Evolutionary conservation across 1,140 invertebrate species (phyloP).

Genomic region (Campoletis sonorensis): DNA sequence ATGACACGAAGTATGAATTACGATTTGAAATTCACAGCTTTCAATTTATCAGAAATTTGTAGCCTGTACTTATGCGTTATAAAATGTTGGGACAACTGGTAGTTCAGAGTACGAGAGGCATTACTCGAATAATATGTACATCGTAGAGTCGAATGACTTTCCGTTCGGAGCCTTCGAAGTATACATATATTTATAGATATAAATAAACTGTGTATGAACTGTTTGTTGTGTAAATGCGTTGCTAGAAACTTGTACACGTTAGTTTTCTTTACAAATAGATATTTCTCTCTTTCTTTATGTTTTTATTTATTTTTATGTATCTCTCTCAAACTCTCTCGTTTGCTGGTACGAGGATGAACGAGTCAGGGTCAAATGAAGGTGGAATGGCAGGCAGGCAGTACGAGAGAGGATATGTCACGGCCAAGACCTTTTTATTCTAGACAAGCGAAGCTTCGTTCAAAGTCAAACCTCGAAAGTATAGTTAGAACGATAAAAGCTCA

Average conservation of each 20-base stretch:
- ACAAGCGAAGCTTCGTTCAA: background rate
- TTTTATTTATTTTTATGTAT: background rate
- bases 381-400: slow-evolving; percentile 25
- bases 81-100: too few relatives aligned
- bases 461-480: background rate
- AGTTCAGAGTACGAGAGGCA: too few relatives aligned
- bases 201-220: background rate
- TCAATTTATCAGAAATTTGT: too few relatives aligned
- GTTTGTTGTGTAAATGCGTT: background rate
- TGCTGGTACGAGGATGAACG: background rate
- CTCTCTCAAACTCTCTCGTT: too few relatives aligned
- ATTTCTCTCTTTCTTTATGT: slow-evolving; percentile 13
- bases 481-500: too few relatives aligned
- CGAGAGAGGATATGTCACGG: slow-evolving; percentile 53
- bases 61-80: too few relatives aligned
- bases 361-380: slow-evolving; percentile 25
- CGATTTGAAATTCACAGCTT: too few relatives aligned
- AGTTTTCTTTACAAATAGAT: slow-evolving; percentile 23
- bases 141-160: background rate
- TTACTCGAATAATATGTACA: background rate
- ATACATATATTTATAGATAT: background rate
- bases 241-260: slow-evolving; percentile 11
- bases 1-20: too few relatives aligned
- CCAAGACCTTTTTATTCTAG: slow-evolving; percentile 53
- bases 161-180: background rate